Percentiles rank a stretch among this genome's conserved stretches.
These are phyloP conservation scores for Psephotus haematonotus DNA, from an alignment of 2,113 vertebrate genomes.

Conservation along the genomic window DNA sequence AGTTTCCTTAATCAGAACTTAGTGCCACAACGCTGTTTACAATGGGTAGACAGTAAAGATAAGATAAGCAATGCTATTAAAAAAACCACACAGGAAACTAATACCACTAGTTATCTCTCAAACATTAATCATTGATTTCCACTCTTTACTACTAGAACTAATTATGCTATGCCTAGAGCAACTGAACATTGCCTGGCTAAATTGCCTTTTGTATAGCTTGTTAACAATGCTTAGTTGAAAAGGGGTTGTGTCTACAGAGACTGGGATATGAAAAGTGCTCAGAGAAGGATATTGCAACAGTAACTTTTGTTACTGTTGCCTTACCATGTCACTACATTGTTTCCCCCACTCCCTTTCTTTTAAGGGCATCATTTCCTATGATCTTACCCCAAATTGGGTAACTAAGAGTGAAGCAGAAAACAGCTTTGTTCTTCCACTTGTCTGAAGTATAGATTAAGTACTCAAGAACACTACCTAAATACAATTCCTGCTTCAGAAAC, in stretches of 20 bases:
- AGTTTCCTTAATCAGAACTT: conserved; percentile 39
- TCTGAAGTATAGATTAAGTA: not conserved
- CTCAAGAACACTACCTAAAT: not conserved
- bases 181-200: not conserved
- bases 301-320: not conserved
- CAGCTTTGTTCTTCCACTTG: not conserved
- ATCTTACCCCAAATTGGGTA: not conserved
- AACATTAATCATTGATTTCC: conserved; percentile 62
- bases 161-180: not conserved
- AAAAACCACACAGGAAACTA: conserved; percentile 25
- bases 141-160: conserved; percentile 34
- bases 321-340: not conserved
- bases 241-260: not conserved
- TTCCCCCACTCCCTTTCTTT: not conserved
- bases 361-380: not conserved
- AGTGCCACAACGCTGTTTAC: conserved; percentile 50
- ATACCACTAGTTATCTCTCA: conserved; percentile 47
- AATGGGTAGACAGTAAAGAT: conserved; percentile 42
- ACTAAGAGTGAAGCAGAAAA: not conserved
- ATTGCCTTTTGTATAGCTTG: conserved; percentile 3
- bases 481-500: not conserved
- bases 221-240: not conserved
- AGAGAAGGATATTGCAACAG: not conserved
- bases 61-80: conserved; percentile 49
- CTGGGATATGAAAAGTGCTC: not conserved